Base-by-base conservation (phyloP, 2,888 invertebrate species). In the Alviniconcha strummeri region DNA sequence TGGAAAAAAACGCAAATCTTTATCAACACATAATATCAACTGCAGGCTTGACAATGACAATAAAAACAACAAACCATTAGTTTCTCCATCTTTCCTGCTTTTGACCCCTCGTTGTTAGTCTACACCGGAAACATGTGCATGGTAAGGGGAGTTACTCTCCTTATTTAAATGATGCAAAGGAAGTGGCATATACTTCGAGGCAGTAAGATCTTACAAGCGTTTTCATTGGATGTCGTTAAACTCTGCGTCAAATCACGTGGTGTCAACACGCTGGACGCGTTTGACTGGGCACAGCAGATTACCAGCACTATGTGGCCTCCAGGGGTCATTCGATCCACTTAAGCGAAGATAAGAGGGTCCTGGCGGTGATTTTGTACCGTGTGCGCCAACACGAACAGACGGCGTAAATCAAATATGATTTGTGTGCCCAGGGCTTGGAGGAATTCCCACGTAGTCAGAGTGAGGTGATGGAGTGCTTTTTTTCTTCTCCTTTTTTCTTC, bases 181-280 rank as follows among this genome's bases (percentile, higher is more conserved):
- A 36, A 36, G 36, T 36, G 36, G 36, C 36, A 36, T 36, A 36
- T 36, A 3, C 36, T 36, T 36, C 36, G 36, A 36, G 36, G 36
- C 74, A 74, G 82, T 85, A 84, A 89, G 78, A 78, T 11, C 52
- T 55, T 72, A 76, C 36, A 36, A 36, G 36, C 36, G 36, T 36
- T 84, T 81, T 85, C 79, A 90, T 89, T 90, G 88, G 88, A 76
- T 85, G 90, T 90, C 89, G 89, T 84, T 87, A 90, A 90, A 72
- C 81, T 72, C 64, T 77, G 55, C n/a, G 56, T 56, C 15, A 52
- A 80, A 88, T 90, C 90, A 90, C 88, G 87, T 90, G 90, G 87
- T 89, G 88, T 90, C 87, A 90, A 90, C 90, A 89, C 60, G 19
- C n/a, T 71, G n/a, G n/a, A 19, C 15, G 19, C 71, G 71, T 17